A percentile compares a stretch with the other conserved stretches of the same genome.
Conservation (phyloP, 2,113 vertebrate genomes). For the Alosa alosa region DNA sequence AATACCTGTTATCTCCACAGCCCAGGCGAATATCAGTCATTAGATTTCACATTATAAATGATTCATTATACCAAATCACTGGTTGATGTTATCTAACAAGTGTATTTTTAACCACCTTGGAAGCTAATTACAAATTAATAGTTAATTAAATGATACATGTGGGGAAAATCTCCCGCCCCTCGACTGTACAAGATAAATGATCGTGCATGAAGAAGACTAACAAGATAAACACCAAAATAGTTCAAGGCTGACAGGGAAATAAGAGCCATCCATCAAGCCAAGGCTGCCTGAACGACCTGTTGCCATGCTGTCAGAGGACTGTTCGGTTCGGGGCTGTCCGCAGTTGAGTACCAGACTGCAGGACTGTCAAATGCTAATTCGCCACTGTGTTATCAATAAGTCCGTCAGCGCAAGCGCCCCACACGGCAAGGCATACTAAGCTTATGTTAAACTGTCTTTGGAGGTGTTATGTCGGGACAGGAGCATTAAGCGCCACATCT, state of each 20-base stretch:
- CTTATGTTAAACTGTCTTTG: background rate
- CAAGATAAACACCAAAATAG: conserved; percentile 46
- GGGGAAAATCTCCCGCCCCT: conserved; percentile 18
- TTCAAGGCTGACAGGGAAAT: conserved; percentile 45
- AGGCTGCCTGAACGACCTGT: conserved; percentile 23
- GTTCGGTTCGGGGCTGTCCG: background rate
- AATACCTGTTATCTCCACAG: background rate
- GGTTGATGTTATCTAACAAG: background rate
- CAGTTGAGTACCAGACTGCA: background rate
- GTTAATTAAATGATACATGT: conserved; percentile 35
- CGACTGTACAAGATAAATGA: conserved; percentile 31
- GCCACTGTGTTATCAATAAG: background rate
- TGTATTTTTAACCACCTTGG: conserved; percentile 19
- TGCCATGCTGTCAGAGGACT: conserved; percentile 15
- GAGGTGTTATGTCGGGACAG: background rate
- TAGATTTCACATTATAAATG: conserved; percentile 8
- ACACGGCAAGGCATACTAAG: background rate
- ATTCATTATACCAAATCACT: background rate
- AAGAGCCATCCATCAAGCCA: conserved; percentile 43
- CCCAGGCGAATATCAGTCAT: background rate
- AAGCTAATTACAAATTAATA: conserved; percentile 33
- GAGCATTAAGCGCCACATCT: background rate
- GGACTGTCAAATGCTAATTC: conserved; percentile 20
- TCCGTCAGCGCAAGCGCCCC: background rate
- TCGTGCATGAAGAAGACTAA: conserved; percentile 24